Evolutionary conservation across 2,888 invertebrate species (phyloP).

Genomic region (Anthrax anthrax): DNA sequence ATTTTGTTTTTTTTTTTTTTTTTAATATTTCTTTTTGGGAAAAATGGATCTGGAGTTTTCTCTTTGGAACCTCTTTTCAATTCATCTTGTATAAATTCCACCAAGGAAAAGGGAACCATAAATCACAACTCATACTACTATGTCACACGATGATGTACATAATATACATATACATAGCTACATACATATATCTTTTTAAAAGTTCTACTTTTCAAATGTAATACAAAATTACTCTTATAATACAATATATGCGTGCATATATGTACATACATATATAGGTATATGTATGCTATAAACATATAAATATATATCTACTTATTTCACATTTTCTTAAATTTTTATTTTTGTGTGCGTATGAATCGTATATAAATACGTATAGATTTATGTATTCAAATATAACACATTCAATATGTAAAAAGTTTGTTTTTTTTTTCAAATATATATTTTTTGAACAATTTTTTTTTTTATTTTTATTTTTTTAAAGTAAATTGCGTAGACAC

Average conservation of each 20-base stretch:
- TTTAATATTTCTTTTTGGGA: background rate
- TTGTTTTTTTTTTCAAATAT: too few relatives aligned
- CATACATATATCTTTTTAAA: background rate
- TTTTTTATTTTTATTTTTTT: background rate
- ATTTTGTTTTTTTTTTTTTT: background rate
- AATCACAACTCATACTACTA: conserved; percentile 32
- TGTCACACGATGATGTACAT: conserved; percentile 26
- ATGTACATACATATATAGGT: background rate
- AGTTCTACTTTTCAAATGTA: too few relatives aligned
- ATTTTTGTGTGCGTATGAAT: too few relatives aligned
- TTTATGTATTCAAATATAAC: too few relatives aligned
- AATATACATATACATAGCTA: background rate
- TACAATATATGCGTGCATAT: too few relatives aligned
- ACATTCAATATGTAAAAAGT: too few relatives aligned
- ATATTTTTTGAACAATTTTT: background rate
- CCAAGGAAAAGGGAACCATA: conserved; percentile 26
- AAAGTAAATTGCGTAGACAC: background rate
- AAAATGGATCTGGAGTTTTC: too few relatives aligned
- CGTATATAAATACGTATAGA: too few relatives aligned
- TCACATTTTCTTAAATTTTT: too few relatives aligned
- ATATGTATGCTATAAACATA: background rate
- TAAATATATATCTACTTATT: too few relatives aligned
- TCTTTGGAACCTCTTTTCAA: conserved; percentile 14
- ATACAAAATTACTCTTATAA: too few relatives aligned
- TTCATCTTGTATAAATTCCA: conserved; percentile 22